Percentiles rank a stretch among this genome's conserved stretches.
Conservation (phyloP, 2,888 invertebrate genomes). For the Apotomis capreana region DNA sequence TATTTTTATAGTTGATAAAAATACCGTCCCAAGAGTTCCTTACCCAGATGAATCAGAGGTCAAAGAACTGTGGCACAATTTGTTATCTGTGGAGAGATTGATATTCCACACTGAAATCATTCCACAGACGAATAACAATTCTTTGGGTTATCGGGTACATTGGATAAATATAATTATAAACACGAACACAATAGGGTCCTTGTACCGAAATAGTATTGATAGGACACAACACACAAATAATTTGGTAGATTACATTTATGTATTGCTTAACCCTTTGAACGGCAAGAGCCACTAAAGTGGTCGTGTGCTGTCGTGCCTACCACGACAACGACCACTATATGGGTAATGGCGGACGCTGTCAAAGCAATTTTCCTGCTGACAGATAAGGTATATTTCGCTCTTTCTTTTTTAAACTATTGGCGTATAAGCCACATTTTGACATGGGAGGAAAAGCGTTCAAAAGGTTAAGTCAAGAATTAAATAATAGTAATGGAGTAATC, state of each 20-base stretch:
- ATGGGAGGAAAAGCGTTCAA: no score
- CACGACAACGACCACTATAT: no score
- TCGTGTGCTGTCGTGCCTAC: no score
- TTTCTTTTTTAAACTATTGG: no score
- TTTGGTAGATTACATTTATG: not conserved
- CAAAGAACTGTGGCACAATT: constrained; percentile 16
- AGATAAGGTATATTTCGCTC: no score
- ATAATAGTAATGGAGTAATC: no score
- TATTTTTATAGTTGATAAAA: not conserved
- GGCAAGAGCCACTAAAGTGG: no score
- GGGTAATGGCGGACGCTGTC: no score
- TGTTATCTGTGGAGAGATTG: constrained; percentile 12
- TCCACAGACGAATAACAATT: constrained; percentile 23
- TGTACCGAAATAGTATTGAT: not conserved
- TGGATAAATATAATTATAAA: constrained; percentile 15
- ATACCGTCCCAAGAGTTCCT: not conserved
- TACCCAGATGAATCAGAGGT: constrained; percentile 16
- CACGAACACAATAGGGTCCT: not conserved
- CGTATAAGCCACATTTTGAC: no score
- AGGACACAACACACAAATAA: not conserved
- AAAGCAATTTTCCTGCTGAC: no score
- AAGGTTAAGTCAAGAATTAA: no score
- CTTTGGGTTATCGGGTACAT: constrained; percentile 22
- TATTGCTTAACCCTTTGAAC: no score
- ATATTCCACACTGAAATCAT: constrained; percentile 16